A percentile compares a stretch with the other conserved stretches of the same genome.
Conservation (phyloP, 1,140 invertebrate genomes). For the Trigoniulus corallinus region DNA sequence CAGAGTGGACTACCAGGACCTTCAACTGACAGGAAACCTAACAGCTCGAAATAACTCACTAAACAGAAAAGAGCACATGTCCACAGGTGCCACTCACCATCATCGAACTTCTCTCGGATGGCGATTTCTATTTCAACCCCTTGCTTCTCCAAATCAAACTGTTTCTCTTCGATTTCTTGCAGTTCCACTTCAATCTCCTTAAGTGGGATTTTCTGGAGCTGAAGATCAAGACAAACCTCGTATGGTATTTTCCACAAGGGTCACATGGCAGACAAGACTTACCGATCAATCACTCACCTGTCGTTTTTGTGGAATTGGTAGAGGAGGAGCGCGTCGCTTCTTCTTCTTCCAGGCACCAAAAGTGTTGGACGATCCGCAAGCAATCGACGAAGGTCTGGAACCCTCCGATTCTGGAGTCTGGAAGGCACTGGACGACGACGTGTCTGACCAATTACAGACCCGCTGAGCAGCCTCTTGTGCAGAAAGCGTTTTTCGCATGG, state of each 20-base stretch:
- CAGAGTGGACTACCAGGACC: no score
- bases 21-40: no score
- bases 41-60: background rate
- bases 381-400: background rate
- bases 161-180: conserved; percentile 64
- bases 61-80: background rate
- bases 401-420: background rate
- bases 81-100: conserved; percentile 1
- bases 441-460: no score
- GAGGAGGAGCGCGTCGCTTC: conserved; percentile 15
- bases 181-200: conserved; percentile 53
- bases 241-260: no score
- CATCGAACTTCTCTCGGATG: conserved; percentile 52
- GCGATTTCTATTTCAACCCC: conserved; percentile 70
- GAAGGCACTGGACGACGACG: no score
- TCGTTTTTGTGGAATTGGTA: conserved; percentile 14
- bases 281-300: no score
- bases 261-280: no score
- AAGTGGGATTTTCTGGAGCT: conserved; percentile 51
- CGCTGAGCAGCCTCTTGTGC: conserved; percentile 10
- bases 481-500: conserved; percentile 10
- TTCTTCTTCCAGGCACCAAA: conserved; percentile 12
- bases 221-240: conserved; percentile 13
- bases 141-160: conserved; percentile 72
- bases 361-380: no score